A percentile compares a stretch with the other conserved stretches of the same genome.
Evolutionary conservation across 1,140 invertebrate species (phyloP).

Genomic region (Bombus pyrosoma): DNA sequence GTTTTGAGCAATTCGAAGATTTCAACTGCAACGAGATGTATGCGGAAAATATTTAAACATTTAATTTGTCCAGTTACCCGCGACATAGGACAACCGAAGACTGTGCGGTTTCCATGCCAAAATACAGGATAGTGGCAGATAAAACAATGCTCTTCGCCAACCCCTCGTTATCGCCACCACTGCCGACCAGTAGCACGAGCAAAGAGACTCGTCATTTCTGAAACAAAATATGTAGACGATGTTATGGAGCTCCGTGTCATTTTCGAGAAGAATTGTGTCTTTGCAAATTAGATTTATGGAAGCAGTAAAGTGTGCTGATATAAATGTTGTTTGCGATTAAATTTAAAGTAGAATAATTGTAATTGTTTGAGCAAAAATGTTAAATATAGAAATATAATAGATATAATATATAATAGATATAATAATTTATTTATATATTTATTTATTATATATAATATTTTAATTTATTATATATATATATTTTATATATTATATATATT

Average conservation of each 20-base stretch:
- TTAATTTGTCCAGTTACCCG: constrained; percentile 70
- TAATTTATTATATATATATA: too few species aligned
- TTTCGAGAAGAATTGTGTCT: neutral
- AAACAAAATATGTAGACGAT: constrained; percentile 52
- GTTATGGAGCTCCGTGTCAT: neutral
- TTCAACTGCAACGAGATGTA: neutral
- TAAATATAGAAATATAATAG: neutral
- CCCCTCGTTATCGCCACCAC: constrained; percentile 80
- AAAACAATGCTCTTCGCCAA: constrained; percentile 83
- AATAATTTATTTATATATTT: too few species aligned
- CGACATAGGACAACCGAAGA: constrained; percentile 81
- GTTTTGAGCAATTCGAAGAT: neutral
- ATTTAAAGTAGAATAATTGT: too few species aligned
- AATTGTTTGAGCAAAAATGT: neutral
- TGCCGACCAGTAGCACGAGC: constrained; percentile 79
- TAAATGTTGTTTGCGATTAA: neutral
- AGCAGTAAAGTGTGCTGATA: neutral
- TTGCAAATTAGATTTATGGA: constrained; percentile 20
- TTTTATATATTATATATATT: too few species aligned
- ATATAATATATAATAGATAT: too few species aligned
- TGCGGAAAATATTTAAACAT: constrained; percentile 7
- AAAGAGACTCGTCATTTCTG: constrained; percentile 79
- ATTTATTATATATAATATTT: too few species aligned
- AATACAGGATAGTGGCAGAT: constrained; percentile 79
- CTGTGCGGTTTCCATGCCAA: constrained; percentile 82